phyloP scores from a whole-genome alignment of 2,888 invertebrate species.

The Oithona nana region DNA sequence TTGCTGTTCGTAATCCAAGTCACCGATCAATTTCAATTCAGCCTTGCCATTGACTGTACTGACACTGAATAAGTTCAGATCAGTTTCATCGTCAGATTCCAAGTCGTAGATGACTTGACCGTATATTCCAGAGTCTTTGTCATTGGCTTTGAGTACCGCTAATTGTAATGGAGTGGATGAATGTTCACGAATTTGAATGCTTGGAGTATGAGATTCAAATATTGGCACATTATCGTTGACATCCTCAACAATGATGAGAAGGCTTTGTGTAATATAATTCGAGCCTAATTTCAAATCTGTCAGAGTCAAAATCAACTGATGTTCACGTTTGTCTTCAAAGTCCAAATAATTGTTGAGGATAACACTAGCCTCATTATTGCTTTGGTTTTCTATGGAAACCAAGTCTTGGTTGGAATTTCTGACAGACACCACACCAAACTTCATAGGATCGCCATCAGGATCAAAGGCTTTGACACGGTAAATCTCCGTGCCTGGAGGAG shows the following conservation, averaged over 20 bases:
- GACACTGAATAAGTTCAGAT: slow-evolving; percentile 53
- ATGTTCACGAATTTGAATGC: slow-evolving; percentile 59
- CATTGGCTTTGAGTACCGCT: slow-evolving; percentile 63
- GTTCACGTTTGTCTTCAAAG: slow-evolving; percentile 76
- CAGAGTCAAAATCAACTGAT: slow-evolving; percentile 64
- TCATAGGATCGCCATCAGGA: slow-evolving; percentile 62
- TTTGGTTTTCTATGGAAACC: slow-evolving; percentile 59
- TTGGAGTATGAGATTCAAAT: slow-evolving; percentile 64
- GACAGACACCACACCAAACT: slow-evolving; percentile 60
- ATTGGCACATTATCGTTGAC: slow-evolving; percentile 74
- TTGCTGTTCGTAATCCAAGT: slow-evolving; percentile 66
- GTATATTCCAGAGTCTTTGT: slow-evolving; percentile 74
- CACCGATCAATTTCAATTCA: slow-evolving; percentile 50
- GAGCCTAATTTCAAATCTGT: slow-evolving; percentile 70
- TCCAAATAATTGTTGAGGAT: slow-evolving; percentile 73
- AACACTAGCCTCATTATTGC: slow-evolving; percentile 62
- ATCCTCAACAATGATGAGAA: slow-evolving; percentile 69
- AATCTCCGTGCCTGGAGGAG: slow-evolving; percentile 56
- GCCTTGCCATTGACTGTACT: slow-evolving; percentile 69
- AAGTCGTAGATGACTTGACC: slow-evolving; percentile 75
- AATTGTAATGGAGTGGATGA: slow-evolving; percentile 47
- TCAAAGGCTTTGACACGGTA: slow-evolving; percentile 62
- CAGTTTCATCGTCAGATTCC: slow-evolving; percentile 63
- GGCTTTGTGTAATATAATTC: slow-evolving; percentile 71
- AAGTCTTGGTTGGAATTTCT: slow-evolving; percentile 49